Evolutionary conservation across 2,797 vertebrate genomes (phyloP).

Genomic region (Cephalopachus bancanus): DNA sequence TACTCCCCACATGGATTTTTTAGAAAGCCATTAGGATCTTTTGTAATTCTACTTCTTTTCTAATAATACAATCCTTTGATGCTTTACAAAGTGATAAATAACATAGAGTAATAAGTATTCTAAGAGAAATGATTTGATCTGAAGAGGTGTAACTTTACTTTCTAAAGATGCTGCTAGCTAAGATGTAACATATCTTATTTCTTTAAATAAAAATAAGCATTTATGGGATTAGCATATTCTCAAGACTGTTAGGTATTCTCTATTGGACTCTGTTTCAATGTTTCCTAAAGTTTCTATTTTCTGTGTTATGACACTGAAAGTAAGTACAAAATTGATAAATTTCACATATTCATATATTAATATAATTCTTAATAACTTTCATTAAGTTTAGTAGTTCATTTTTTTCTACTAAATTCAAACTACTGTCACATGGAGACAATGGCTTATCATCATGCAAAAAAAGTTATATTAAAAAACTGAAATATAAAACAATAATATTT

Average conservation of each 20-base stretch:
- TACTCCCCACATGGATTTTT: neutral
- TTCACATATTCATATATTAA: neutral
- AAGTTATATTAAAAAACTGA: too few species aligned
- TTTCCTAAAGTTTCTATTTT: neutral
- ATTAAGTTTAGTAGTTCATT: neutral
- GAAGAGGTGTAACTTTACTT: neutral
- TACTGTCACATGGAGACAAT: neutral
- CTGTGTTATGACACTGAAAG: neutral
- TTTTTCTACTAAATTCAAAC: neutral
- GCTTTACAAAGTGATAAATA: neutral
- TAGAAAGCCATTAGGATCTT: neutral
- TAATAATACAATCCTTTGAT: constrained; percentile 28
- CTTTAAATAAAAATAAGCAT: neutral
- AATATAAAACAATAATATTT: neutral
- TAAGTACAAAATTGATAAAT: neutral
- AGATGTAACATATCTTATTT: neutral
- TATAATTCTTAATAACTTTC: neutral
- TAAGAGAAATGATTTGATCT: neutral
- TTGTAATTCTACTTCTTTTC: constrained; percentile 28
- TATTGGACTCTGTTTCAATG: neutral
- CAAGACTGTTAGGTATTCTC: neutral
- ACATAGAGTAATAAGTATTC: neutral
- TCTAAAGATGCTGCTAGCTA: neutral
- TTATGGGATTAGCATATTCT: neutral
- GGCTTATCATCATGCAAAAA: neutral